Conservation (phyloP, 2,113 vertebrate species). For the Trochalopteron elliotii region DNA sequence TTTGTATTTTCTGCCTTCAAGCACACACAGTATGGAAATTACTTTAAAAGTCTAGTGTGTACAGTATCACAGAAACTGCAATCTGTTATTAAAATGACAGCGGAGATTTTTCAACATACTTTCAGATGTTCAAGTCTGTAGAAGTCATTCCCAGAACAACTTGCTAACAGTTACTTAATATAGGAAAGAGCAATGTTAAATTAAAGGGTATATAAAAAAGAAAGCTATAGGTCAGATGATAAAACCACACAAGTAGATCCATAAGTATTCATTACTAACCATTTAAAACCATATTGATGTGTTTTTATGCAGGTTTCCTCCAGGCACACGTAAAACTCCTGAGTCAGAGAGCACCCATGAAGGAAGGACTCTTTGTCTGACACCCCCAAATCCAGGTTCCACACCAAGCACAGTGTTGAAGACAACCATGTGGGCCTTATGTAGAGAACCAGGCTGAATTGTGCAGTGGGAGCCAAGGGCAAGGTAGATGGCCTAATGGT, state of each 20-base stretch:
- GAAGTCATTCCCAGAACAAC: background rate
- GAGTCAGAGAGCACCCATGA: background rate
- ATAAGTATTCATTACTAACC: background rate
- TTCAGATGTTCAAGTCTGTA: background rate
- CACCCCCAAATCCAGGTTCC: background rate
- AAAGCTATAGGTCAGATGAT: background rate
- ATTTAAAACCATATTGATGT: background rate
- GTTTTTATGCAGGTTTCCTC: background rate
- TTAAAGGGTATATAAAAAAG: background rate
- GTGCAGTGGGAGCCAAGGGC: background rate
- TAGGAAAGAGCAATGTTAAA: background rate
- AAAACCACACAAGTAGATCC: background rate
- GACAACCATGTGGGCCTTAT: no score
- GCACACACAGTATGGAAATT: background rate
- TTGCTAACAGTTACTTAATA: background rate
- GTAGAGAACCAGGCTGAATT: background rate
- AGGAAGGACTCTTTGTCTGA: background rate
- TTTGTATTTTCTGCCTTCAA: background rate
- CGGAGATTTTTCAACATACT: background rate
- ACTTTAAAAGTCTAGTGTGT: background rate
- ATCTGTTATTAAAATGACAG: background rate
- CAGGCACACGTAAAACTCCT: background rate
- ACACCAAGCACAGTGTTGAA: accelerated
- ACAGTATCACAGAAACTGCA: background rate
- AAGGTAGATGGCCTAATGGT: background rate